Evolutionary conservation across 2,888 invertebrate genomes (phyloP).

Genomic region (Peribatodes rhomboidaria): DNA sequence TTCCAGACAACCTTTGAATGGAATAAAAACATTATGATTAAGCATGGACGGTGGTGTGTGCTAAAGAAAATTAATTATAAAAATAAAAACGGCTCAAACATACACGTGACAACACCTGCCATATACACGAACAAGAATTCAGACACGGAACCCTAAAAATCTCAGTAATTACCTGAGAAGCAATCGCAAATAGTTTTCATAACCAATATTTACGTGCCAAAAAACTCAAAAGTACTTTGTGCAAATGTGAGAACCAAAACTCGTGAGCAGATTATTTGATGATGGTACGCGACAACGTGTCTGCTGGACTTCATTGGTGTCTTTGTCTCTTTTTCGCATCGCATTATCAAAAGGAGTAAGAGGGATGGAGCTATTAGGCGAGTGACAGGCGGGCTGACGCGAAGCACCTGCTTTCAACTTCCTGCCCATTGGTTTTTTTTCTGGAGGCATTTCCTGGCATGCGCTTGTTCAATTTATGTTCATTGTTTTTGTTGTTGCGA

Average conservation of each 20-base stretch:
- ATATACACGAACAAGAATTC: background rate
- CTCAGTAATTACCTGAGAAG: constrained; percentile 35
- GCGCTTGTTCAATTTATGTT: constrained; percentile 48
- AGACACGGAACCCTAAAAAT: constrained; percentile 13
- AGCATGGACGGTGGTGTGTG: too few relatives aligned
- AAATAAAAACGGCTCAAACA: too few relatives aligned
- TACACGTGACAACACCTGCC: too few relatives aligned
- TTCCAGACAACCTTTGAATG: too few relatives aligned
- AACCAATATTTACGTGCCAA: constrained; percentile 13
- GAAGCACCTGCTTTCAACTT: constrained; percentile 72
- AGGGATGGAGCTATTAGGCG: constrained; percentile 21
- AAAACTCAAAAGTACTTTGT: constrained; percentile 18
- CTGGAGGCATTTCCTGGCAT: constrained; percentile 68
- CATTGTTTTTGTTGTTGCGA: constrained; percentile 33
- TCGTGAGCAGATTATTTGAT: constrained; percentile 16
- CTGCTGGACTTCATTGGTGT: background rate
- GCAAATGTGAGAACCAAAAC: constrained; percentile 17
- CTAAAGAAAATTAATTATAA: too few relatives aligned
- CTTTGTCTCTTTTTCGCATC: background rate
- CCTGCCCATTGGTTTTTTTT: constrained; percentile 63
- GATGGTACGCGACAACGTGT: constrained; percentile 26
- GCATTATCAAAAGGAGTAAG: constrained; percentile 1
- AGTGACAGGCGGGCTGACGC: constrained; percentile 59
- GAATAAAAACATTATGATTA: too few relatives aligned
- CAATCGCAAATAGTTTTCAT: constrained; percentile 25